Evolutionary conservation across 1,140 invertebrate species (phyloP), one percentile per base, ranked within the genome.

Genomic region (Aradophagus sp.): DNA sequence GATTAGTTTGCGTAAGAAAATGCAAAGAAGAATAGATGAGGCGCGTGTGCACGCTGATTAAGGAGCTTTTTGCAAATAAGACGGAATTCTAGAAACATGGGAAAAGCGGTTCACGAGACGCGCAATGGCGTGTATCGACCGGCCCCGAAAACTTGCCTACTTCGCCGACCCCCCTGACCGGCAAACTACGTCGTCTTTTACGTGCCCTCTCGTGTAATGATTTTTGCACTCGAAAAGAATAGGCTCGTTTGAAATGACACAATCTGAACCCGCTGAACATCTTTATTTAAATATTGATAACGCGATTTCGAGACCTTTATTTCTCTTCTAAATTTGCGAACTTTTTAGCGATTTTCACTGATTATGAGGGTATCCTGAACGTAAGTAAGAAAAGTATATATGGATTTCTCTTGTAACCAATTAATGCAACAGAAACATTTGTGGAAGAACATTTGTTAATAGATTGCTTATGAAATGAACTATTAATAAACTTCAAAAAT

Each of bases 81-180:
- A 47, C n/a, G 19, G 35, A 15, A 31, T 47, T 5, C 29, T 39
- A 23, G 31, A 50, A 61, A 56, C 50, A 36, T 14, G 47, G 14
- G 27, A 41, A 76, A 73, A 68, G 65, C 70, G 75, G 71, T 67
- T 53, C 50, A 48, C 55, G 73, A 66, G 67, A 67, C 52, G 31
- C 41, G 41, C 50, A 53, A 39, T 74, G 63, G 44, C 58, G 53
- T 80, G 58, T 80, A 80, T 80, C 78, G 79, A 80, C 77, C 79
- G 77, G 67, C 68, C 66, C 61, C 74, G 71, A 80, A 79, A 80
- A 71, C 58, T 5, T 10, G 20, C 29, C 42, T n/a, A n/a, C 41
- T 58, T 59, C 55, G 47, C 69, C 53, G 7, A 19, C 32, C 42
- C 58, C 36, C 50, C 20, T 23, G 4, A 7, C 31, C 35, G 12